Conservation (phyloP, 2,113 vertebrate genomes). For the Tyto alba region DNA sequence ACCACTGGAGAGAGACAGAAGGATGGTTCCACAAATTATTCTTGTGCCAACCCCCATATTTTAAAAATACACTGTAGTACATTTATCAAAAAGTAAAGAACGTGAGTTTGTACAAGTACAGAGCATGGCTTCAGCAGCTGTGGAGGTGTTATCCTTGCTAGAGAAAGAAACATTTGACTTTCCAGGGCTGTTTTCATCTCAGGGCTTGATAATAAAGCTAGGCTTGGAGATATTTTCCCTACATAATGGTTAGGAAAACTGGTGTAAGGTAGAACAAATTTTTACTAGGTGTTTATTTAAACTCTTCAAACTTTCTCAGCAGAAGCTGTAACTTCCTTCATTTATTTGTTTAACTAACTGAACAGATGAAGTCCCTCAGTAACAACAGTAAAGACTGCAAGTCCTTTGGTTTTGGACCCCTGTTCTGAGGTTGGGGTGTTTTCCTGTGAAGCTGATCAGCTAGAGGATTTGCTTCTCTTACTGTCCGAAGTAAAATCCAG, state of each 20-base stretch:
- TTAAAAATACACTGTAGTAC: not conserved
- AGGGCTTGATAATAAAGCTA: not conserved
- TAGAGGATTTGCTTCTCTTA: not conserved
- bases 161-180: not conserved
- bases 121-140: not conserved
- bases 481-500: not conserved
- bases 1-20: not conserved
- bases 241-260: not conserved
- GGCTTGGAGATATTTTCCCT: not conserved
- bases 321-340: not conserved
- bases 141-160: not conserved
- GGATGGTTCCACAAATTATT: not conserved
- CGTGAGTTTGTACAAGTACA: not conserved
- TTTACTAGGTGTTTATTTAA: not conserved
- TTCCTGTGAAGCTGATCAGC: not conserved
- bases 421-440: not conserved
- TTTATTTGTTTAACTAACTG: not conserved
- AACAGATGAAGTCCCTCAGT: not conserved
- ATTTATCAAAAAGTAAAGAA: not conserved
- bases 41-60: not conserved
- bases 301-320: not conserved
- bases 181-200: not conserved
- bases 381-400: not conserved
- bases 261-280: not conserved
- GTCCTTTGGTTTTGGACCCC: not conserved